Evolutionary conservation across 1,140 invertebrate genomes (phyloP).

Genomic region (Eumaeus atala): DNA sequence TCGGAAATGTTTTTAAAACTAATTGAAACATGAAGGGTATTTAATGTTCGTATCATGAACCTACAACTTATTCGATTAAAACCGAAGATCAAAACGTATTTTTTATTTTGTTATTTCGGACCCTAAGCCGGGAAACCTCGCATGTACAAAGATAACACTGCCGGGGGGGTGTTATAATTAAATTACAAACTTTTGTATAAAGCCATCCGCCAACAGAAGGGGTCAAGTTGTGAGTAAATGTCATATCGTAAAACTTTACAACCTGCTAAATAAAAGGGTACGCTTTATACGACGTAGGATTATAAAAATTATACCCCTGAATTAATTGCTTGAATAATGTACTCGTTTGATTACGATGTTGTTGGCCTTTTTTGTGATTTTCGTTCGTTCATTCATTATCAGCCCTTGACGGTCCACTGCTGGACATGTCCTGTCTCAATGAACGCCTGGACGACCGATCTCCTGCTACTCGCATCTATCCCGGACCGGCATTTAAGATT

Average conservation of each 20-base stretch:
- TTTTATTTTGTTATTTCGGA: neutral
- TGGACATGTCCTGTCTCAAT: no score
- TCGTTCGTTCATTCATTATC: no score
- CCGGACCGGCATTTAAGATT: no score
- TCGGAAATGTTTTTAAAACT: no score
- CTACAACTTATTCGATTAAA: neutral
- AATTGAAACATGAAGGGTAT: no score
- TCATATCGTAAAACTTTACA: slow-evolving; percentile 66
- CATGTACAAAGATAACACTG: slow-evolving; percentile 36
- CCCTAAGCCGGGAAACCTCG: neutral
- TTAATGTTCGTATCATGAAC: neutral
- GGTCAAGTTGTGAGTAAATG: slow-evolving; percentile 68
- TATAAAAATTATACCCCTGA: slow-evolving; percentile 21
- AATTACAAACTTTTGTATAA: slow-evolving; percentile 67
- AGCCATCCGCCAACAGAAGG: slow-evolving; percentile 32
- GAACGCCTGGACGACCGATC: no score
- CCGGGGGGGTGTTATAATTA: slow-evolving; percentile 68
- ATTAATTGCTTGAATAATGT: slow-evolving; percentile 17
- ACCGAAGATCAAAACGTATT: slow-evolving; percentile 1
- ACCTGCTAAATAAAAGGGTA: slow-evolving; percentile 68
- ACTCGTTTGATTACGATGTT: neutral
- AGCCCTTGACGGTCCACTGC: no score
- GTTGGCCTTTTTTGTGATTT: no score
- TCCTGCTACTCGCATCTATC: no score
- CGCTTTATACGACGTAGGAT: slow-evolving; percentile 14